phyloP scores from a whole-genome alignment of 2,888 invertebrate genomes.

The Netelia melanura region DNA sequence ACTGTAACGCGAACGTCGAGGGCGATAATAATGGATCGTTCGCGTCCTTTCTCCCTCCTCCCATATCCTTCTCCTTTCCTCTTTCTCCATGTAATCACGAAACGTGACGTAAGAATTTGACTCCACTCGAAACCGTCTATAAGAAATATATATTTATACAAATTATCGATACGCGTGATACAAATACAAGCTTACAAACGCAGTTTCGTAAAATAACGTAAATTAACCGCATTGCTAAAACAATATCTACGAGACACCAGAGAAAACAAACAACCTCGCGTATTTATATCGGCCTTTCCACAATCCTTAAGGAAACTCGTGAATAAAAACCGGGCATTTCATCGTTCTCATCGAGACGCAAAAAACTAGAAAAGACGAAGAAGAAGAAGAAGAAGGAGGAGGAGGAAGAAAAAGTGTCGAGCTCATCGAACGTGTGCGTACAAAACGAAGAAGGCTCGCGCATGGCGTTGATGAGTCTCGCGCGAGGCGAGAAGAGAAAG shows the following conservation, averaged over 20 bases:
- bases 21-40: constrained; percentile 73
- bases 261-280: neutral
- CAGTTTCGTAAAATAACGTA: too few species aligned
- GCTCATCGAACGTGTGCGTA: constrained; percentile 37
- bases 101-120: constrained; percentile 18
- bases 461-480: constrained; percentile 55
- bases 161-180: too few species aligned
- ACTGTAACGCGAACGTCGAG: constrained; percentile 41
- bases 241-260: neutral
- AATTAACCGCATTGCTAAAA: neutral
- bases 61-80: neutral
- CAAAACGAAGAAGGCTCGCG: constrained; percentile 32
- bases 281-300: too few species aligned
- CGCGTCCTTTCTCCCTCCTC: constrained; percentile 29
- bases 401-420: constrained; percentile 45
- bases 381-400: neutral
- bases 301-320: neutral
- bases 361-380: too few species aligned
- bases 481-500: constrained; percentile 1
- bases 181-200: too few species aligned
- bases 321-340: neutral
- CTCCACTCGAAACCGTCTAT: too few species aligned
- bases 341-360: neutral
- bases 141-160: too few species aligned
- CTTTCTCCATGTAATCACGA: constrained; percentile 3